Evolutionary conservation across 2,113 vertebrate genomes (phyloP).

Genomic region (Entomyzon cyanotis): DNA sequence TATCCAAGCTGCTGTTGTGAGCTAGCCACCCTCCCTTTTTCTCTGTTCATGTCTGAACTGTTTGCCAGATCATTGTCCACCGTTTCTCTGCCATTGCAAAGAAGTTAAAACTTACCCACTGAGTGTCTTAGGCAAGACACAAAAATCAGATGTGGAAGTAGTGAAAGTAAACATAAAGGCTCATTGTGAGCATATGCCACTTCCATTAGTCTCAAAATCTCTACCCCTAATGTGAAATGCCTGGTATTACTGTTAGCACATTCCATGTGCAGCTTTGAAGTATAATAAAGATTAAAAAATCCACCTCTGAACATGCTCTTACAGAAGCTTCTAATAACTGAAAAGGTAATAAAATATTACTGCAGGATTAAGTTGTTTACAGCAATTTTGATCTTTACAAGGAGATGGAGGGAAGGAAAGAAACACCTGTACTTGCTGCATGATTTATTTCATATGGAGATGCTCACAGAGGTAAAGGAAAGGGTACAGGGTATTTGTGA

Average conservation of each 20-base stretch:
- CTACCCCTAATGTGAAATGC: neutral
- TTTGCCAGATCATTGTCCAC: neutral
- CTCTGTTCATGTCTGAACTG: neutral
- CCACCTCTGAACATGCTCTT: rapidly evolving
- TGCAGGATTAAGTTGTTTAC: neutral
- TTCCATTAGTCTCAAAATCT: neutral
- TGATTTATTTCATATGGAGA: neutral
- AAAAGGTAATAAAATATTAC: neutral
- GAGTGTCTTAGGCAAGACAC: neutral
- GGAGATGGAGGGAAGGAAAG: neutral
- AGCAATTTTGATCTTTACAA: neutral
- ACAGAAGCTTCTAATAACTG: neutral
- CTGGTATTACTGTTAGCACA: neutral
- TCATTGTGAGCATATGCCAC: neutral
- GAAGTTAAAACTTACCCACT: neutral
- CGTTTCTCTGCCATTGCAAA: neutral
- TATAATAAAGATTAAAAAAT: neutral
- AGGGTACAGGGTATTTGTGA: neutral
- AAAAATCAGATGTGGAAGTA: neutral
- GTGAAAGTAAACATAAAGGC: neutral
- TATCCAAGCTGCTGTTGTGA: too few species aligned
- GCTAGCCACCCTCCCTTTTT: neutral
- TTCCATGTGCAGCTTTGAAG: neutral
- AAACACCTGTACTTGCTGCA: neutral
- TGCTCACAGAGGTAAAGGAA: neutral